Conservation (phyloP, 2,113 vertebrate genomes). For the Zosterops pallidus region DNA sequence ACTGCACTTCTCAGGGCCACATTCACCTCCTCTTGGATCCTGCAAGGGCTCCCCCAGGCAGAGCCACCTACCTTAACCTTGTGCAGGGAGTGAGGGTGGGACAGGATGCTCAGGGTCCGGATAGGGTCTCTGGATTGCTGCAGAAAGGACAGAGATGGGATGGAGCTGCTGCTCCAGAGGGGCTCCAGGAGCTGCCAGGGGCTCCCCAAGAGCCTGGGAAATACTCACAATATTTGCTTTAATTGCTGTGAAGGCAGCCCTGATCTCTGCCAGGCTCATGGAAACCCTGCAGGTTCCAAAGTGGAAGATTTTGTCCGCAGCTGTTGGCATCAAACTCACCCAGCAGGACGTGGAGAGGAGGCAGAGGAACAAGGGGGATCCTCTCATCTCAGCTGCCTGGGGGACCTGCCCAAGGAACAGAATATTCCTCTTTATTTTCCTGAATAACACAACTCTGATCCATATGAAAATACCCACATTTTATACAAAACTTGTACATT, state of each 20-base stretch:
- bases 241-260: slow-evolving; percentile 63
- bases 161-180: rapidly evolving
- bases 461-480: neutral
- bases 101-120: slow-evolving; percentile 71
- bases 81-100: slow-evolving; percentile 30
- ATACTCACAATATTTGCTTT: slow-evolving; percentile 71
- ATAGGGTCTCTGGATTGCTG: slow-evolving; percentile 74
- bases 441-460: neutral
- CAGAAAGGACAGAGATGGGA: neutral
- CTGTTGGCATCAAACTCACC: neutral
- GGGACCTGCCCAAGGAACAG: neutral
- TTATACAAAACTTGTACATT: neutral
- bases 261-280: slow-evolving; percentile 32
- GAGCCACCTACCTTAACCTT: slow-evolving; percentile 58
- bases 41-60: neutral
- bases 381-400: slow-evolving; percentile 51
- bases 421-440: neutral
- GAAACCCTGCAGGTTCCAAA: slow-evolving; percentile 56
- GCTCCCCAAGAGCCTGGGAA: neutral
- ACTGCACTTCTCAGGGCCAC: neutral
- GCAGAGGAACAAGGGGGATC: neutral
- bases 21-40: neutral
- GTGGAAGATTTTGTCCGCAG: slow-evolving; percentile 16
- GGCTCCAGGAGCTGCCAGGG: neutral
- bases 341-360: neutral